Evolutionary conservation across 23 tunicate genomes (phyloP).

Genomic region (Clavelina lepadiformis): DNA sequence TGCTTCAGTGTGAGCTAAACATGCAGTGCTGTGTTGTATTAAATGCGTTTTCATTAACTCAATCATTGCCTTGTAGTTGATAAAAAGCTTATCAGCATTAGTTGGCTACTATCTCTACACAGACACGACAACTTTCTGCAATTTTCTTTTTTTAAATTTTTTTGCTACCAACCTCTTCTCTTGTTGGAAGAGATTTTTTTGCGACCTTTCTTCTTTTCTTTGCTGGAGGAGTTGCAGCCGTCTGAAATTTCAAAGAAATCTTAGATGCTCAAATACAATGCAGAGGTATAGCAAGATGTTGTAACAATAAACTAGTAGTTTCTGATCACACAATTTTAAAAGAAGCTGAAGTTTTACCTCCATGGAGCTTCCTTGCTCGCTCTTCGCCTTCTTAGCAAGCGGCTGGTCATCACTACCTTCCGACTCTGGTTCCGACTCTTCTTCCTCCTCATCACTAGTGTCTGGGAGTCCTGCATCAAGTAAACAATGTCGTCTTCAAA

Average conservation of each 20-base stretch:
- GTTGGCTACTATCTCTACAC: too few species aligned
- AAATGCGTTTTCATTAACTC: not conserved
- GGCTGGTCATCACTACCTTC: conserved; percentile 65
- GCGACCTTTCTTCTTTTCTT: conserved; percentile 41
- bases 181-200: conserved; percentile 41
- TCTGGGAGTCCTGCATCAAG: conserved; percentile 74
- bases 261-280: too few species aligned
- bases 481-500: too few species aligned
- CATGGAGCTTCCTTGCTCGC: conserved; percentile 3
- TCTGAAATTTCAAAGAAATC: too few species aligned
- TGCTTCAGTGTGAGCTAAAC: conserved; percentile 84
- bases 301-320: too few species aligned
- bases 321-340: too few species aligned
- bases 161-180: conserved; percentile 57
- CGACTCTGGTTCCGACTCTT: conserved; percentile 32
- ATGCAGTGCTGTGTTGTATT: not conserved
- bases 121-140: too few species aligned
- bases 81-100: too few species aligned
- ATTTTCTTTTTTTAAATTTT: too few species aligned
- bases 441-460: conserved; percentile 44
- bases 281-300: too few species aligned
- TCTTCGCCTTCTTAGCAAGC: conserved; percentile 49
- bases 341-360: conserved; percentile 12
- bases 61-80: too few species aligned
- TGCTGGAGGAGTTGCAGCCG: conserved; percentile 3